Conservation (phyloP, 2,113 vertebrate species). For the Chloropsis hardwickii region DNA sequence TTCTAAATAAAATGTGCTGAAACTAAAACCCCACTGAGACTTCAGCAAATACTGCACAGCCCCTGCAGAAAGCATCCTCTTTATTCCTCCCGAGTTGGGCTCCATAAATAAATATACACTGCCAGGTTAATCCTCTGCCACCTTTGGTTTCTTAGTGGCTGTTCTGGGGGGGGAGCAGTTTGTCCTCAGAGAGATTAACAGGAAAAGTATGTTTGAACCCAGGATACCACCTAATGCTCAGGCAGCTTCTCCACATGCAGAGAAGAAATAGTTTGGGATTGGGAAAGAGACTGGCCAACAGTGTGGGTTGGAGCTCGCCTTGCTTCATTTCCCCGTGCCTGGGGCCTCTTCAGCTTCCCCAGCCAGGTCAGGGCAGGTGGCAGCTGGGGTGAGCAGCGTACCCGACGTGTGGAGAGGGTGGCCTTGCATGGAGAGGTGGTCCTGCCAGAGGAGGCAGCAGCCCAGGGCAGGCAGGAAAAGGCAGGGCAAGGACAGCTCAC, state of each 20-base stretch:
- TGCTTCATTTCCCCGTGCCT: background rate
- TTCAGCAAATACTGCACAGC: background rate
- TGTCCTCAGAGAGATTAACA: background rate
- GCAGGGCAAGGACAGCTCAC: background rate
- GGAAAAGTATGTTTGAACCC: background rate
- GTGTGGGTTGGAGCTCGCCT: background rate
- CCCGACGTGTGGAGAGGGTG: rapidly evolving
- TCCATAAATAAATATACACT: background rate
- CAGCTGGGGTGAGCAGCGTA: background rate
- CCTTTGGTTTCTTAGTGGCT: background rate
- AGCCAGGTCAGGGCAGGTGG: rapidly evolving
- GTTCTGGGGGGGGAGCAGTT: background rate
- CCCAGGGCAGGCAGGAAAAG: background rate
- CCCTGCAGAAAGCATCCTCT: background rate
- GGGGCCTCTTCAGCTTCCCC: background rate
- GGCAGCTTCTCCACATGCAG: background rate
- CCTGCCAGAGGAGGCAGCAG: background rate
- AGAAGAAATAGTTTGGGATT: background rate
- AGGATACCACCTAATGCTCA: background rate
- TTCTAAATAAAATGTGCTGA: background rate
- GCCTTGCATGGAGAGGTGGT: background rate
- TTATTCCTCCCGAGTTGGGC: background rate
- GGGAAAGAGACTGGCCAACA: background rate
- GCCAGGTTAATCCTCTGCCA: background rate
- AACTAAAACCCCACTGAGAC: background rate